Percentiles rank a stretch among this genome's conserved stretches.
Conservation (phyloP, 2,888 invertebrate genomes). For the Lymantria monacha region DNA sequence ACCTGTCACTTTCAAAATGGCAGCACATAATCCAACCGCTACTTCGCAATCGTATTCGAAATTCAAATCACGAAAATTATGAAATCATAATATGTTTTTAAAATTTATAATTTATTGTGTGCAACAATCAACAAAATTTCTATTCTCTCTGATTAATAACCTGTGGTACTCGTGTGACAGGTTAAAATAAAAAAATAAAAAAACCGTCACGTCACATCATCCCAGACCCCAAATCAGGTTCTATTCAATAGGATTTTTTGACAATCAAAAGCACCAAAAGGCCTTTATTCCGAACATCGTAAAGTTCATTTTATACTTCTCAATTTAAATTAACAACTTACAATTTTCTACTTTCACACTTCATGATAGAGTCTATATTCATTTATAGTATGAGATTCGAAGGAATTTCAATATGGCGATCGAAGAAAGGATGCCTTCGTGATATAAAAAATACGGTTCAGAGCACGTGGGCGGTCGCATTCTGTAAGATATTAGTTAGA, state of each 20-base stretch:
- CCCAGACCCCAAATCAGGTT: constrained; percentile 61
- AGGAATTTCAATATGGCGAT: constrained; percentile 69
- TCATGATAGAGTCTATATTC: constrained; percentile 48
- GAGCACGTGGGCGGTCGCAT: constrained; percentile 66
- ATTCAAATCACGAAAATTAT: no score
- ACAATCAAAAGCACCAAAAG: constrained; percentile 44
- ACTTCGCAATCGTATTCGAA: no score
- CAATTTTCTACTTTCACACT: constrained; percentile 41
- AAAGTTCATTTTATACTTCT: constrained; percentile 50
- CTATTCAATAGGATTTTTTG: constrained; percentile 59
- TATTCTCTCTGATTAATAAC: constrained; percentile 60
- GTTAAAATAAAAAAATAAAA: constrained; percentile 60
- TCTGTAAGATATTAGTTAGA: constrained; percentile 47
- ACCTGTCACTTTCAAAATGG: neutral
- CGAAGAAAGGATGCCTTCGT: constrained; percentile 63
- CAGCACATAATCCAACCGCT: neutral
- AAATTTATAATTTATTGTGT: no score
- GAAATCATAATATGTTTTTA: no score
- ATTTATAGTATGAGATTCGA: constrained; percentile 36
- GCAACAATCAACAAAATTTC: constrained; percentile 16
- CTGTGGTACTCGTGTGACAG: constrained; percentile 48
- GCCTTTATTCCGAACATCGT: constrained; percentile 47
- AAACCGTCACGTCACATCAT: constrained; percentile 60
- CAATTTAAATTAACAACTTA: constrained; percentile 11
- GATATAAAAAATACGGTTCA: constrained; percentile 70